Evolutionary conservation across 2,113 vertebrate species (phyloP).

Genomic region (Collichthys lucidus): DNA sequence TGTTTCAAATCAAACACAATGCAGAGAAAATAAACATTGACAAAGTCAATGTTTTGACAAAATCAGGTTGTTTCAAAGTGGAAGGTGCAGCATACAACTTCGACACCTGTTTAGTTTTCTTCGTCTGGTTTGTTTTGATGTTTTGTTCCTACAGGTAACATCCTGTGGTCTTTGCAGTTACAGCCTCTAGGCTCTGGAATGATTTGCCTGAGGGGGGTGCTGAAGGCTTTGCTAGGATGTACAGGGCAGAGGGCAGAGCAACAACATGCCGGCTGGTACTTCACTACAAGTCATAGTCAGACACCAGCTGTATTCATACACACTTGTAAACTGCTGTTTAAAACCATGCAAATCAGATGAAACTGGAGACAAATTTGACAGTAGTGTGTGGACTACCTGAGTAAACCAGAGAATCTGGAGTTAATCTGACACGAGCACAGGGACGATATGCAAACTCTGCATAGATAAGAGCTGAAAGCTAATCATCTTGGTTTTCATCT

Average conservation of each 20-base stretch:
- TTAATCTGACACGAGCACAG: not conserved
- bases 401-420: not conserved
- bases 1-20: not conserved
- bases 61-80: not conserved
- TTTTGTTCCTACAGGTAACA: not conserved
- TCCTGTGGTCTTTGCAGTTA: not conserved
- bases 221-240: conserved; percentile 25
- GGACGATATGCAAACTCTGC: not conserved
- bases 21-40: too few relatives aligned
- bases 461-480: not conserved
- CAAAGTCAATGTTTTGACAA: not conserved
- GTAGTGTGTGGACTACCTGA: not conserved
- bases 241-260: conserved; percentile 16
- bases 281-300: not conserved
- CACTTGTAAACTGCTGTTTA: not conserved
- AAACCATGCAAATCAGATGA: not conserved
- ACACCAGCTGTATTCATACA: not conserved
- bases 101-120: not conserved
- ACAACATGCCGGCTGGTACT: not conserved
- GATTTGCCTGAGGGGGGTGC: conserved; percentile 48
- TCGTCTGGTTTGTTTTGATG: not conserved
- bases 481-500: not conserved
- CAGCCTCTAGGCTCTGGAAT: not conserved
- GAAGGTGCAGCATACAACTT: not conserved
- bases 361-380: conserved; percentile 6